Evolutionary conservation across 2,888 invertebrate species (phyloP).

Genomic region (Calliopum simillimum): DNA sequence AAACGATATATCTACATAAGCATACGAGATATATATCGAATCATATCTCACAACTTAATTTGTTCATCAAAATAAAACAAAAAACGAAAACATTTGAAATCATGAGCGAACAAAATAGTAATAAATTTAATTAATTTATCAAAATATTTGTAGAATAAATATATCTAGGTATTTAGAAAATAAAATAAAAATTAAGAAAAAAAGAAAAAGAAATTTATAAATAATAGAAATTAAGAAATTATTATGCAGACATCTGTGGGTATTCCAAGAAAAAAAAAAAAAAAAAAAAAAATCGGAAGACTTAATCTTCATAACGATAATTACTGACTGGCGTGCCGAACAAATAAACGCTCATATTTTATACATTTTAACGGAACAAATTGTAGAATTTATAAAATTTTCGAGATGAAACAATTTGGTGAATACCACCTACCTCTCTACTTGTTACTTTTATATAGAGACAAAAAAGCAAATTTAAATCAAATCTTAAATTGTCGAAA

Average conservation of each 20-base stretch:
- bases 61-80: slow-evolving; percentile 10
- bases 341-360: neutral
- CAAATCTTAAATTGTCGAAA: slow-evolving; percentile 8
- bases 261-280: neutral
- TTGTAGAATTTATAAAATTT: too few relatives aligned
- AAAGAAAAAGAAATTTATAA: neutral
- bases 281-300: neutral
- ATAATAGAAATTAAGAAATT: neutral
- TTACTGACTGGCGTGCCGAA: neutral
- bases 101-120: neutral
- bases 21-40: neutral
- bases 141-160: neutral
- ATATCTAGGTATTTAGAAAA: neutral
- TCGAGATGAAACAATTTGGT: neutral
- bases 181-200: slow-evolving; percentile 3
- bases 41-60: neutral
- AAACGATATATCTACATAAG: slow-evolving; percentile 1
- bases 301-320: neutral
- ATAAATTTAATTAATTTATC: slow-evolving; percentile 12
- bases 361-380: neutral
- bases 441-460: neutral
- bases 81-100: neutral
- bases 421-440: neutral
- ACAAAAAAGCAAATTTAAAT: neutral
- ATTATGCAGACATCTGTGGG: slow-evolving; percentile 1